Conservation (phyloP, 2,113 vertebrate species). For the Rhabdomys dilectus region DNA sequence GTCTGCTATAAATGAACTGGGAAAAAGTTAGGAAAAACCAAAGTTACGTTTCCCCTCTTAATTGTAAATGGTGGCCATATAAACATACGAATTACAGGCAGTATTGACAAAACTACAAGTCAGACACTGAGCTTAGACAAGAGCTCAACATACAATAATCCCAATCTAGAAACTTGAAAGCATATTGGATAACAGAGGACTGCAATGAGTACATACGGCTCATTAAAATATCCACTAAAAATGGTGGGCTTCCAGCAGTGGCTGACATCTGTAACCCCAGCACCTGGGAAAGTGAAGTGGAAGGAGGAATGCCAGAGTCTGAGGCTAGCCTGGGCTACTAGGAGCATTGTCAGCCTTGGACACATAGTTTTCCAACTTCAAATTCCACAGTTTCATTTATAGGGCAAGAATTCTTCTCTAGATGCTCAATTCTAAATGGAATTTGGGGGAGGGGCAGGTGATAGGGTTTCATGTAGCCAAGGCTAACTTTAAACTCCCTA, state of each 20-base stretch:
- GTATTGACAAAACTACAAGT: not conserved
- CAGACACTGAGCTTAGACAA: slow-evolving; percentile 58
- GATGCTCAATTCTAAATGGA: not conserved
- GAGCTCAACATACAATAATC: slow-evolving; percentile 35
- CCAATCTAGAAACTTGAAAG: slow-evolving; percentile 51
- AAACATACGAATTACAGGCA: slow-evolving; percentile 1
- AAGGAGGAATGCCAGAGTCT: not conserved
- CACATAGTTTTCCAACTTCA: not conserved
- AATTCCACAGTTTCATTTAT: not conserved
- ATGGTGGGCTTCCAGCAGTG: not conserved
- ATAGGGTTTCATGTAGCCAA: not conserved
- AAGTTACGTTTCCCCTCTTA: slow-evolving; percentile 15
- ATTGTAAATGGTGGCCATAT: not conserved
- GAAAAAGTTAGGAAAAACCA: not conserved
- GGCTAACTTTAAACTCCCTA: not conserved
- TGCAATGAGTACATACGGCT: slow-evolving; percentile 57
- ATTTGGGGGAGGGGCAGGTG: too few species aligned
- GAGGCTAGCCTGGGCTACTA: not conserved
- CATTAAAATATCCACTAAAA: slow-evolving; percentile 24
- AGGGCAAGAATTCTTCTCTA: not conserved
- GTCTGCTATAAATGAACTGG: not conserved
- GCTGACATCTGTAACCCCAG: not conserved
- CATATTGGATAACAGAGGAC: not conserved
- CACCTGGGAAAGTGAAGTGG: not conserved
- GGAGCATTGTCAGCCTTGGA: not conserved